These are phyloP conservation scores for Protomyctophum bolini DNA, from an alignment of 2,113 vertebrate genomes.

Conservation along the genomic window DNA sequence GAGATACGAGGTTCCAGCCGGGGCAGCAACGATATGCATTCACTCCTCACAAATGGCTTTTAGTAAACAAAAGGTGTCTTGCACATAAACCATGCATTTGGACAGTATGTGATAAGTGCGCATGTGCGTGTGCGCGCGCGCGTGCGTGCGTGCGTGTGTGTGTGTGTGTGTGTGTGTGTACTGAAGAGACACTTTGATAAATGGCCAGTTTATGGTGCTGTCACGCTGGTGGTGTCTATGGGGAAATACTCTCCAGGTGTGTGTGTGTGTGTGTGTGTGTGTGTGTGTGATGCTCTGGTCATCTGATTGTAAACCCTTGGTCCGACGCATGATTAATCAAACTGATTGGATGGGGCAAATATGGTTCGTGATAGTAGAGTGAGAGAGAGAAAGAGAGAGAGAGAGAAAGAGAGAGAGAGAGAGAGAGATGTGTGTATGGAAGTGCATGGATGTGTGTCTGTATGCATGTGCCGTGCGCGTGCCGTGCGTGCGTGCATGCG, in stretches of 20 bases:
- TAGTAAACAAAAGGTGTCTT: neutral
- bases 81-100: slow-evolving; percentile 38
- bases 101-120: slow-evolving; percentile 17
- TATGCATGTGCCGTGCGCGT: too few species aligned
- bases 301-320: slow-evolving; percentile 93
- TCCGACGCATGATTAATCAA: slow-evolving; percentile 90
- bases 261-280: slow-evolving; percentile 36
- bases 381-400: slow-evolving; percentile 45
- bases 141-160: slow-evolving; percentile 22
- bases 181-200: slow-evolving; percentile 89
- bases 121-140: slow-evolving; percentile 13
- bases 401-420: slow-evolving; percentile 72
- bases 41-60: neutral
- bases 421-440: slow-evolving; percentile 67
- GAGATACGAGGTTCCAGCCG: neutral
- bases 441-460: slow-evolving; percentile 52
- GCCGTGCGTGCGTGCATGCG: slow-evolving; percentile 24
- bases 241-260: slow-evolving; percentile 83
- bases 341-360: slow-evolving; percentile 91
- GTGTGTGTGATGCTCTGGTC: slow-evolving; percentile 71
- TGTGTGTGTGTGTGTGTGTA: slow-evolving; percentile 26
- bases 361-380: slow-evolving; percentile 77
- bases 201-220: slow-evolving; percentile 92
- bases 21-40: slow-evolving; percentile 12
- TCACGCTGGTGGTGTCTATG: slow-evolving; percentile 83